Conservation (phyloP, 2,888 invertebrate genomes). For the Drosophila niveifrons region DNA sequence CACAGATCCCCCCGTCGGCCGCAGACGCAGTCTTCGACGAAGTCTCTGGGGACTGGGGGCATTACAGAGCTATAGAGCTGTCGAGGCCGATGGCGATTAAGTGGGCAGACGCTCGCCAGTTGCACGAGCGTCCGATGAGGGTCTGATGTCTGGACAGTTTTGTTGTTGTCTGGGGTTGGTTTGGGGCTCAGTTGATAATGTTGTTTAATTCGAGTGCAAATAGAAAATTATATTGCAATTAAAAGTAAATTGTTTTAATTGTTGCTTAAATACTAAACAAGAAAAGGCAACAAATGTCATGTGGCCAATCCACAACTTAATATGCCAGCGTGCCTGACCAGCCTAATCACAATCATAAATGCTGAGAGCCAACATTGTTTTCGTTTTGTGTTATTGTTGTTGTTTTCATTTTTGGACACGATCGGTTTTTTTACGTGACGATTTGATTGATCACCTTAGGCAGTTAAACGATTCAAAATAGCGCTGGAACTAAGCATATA, state of each 20-base stretch:
- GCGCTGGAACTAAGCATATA: conserved; percentile 10
- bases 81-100: conserved; percentile 63
- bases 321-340: conserved; percentile 7
- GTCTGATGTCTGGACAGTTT: conserved; percentile 28
- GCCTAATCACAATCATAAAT: conserved; percentile 60
- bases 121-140: conserved; percentile 55
- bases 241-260: conserved; percentile 80
- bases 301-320: conserved; percentile 33
- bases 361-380: conserved; percentile 36
- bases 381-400: background rate
- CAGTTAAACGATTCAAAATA: conserved; percentile 36
- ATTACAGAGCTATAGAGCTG: conserved; percentile 38
- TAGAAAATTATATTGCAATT: conserved; percentile 81
- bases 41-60: conserved; percentile 20
- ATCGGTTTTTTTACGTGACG: conserved; percentile 50
- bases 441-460: conserved; percentile 73
- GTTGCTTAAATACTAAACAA: conserved; percentile 60
- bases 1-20: conserved; percentile 62
- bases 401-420: conserved; percentile 11
- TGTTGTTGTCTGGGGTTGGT: conserved; percentile 36
- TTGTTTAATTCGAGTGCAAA: conserved; percentile 76
- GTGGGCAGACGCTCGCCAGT: conserved; percentile 43
- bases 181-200: conserved; percentile 66
- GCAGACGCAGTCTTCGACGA: background rate
- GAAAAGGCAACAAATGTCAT: conserved; percentile 34